phyloP scores from a whole-genome alignment of 2,113 vertebrate species.

The Chelonoidis abingdonii region DNA sequence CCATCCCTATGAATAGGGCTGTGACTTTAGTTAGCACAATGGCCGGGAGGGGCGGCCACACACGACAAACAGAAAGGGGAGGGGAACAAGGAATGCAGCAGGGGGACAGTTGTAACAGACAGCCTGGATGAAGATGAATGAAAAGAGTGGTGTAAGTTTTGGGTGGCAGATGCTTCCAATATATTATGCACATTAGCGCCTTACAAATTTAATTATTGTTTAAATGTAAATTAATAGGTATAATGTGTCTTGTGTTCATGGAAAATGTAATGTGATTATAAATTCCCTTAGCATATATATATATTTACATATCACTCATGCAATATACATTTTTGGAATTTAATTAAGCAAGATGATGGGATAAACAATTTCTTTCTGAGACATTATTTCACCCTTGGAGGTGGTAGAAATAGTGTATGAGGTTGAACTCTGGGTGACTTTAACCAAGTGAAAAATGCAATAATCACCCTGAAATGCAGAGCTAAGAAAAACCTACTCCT shows the following conservation, averaged over 20 bases:
- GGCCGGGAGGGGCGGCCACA: too few species aligned
- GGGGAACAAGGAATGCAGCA: too few species aligned
- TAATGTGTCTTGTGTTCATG: conserved; percentile 40
- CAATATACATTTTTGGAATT: neutral
- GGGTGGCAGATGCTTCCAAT: conserved; percentile 53
- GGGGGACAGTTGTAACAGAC: too few species aligned
- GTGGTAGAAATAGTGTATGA: neutral
- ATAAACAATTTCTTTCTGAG: neutral
- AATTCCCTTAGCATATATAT: neutral
- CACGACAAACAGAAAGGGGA: too few species aligned
- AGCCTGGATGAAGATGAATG: conserved; percentile 36
- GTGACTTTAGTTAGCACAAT: too few species aligned
- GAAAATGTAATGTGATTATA: conserved; percentile 43
- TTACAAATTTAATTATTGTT: conserved; percentile 66
- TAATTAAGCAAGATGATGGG: neutral
- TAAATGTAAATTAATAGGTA: conserved; percentile 69
- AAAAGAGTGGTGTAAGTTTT: conserved; percentile 23
- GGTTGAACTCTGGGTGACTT: neutral
- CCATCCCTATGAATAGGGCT: too few species aligned
- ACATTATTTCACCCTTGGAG: neutral
- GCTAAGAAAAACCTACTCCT: neutral
- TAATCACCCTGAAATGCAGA: neutral
- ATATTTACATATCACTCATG: neutral
- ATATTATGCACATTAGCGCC: conserved; percentile 52
- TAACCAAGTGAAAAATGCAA: neutral